These are phyloP conservation scores for Salarias fasciatus DNA, from an alignment of 2,797 vertebrate species.

Conservation along the genomic window DNA sequence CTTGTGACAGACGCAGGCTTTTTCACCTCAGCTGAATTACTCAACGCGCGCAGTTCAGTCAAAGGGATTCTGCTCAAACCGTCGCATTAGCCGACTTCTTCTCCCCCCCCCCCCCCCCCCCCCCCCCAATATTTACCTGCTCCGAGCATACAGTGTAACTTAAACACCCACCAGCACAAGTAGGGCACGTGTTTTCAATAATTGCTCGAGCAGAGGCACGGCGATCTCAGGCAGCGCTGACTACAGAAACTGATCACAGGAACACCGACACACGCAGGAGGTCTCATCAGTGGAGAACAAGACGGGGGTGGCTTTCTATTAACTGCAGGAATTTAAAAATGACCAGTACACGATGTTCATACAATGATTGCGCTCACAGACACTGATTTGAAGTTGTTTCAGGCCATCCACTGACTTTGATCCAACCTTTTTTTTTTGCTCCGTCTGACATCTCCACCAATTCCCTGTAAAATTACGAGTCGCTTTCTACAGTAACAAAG, in stretches of 20 bases:
- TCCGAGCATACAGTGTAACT: constrained; percentile 46
- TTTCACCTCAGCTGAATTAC: constrained; percentile 22
- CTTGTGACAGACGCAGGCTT: constrained; percentile 24
- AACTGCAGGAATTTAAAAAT: too few species aligned
- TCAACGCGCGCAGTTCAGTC: constrained; percentile 16
- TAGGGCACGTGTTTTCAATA: constrained; percentile 58
- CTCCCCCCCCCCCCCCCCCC: too few species aligned
- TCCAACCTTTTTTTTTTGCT: neutral
- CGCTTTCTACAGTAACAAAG: too few species aligned
- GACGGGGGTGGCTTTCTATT: too few species aligned
- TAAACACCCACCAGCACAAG: constrained; percentile 56
- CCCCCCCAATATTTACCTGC: constrained; percentile 65
- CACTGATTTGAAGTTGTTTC: neutral
- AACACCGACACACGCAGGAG: too few species aligned
- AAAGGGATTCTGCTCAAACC: constrained; percentile 21
- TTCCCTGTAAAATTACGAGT: neutral
- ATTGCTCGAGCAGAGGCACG: constrained; percentile 50
- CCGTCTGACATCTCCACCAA: neutral
- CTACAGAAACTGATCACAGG: constrained; percentile 23
- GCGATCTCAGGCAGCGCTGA: constrained; percentile 38
- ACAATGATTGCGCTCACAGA: too few species aligned
- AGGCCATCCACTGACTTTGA: neutral
- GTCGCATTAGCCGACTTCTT: constrained; percentile 58
- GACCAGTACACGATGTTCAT: too few species aligned
- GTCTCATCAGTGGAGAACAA: too few species aligned